phyloP scores from a whole-genome alignment of 2,113 vertebrate species.

The Burhinus oedicnemus region DNA sequence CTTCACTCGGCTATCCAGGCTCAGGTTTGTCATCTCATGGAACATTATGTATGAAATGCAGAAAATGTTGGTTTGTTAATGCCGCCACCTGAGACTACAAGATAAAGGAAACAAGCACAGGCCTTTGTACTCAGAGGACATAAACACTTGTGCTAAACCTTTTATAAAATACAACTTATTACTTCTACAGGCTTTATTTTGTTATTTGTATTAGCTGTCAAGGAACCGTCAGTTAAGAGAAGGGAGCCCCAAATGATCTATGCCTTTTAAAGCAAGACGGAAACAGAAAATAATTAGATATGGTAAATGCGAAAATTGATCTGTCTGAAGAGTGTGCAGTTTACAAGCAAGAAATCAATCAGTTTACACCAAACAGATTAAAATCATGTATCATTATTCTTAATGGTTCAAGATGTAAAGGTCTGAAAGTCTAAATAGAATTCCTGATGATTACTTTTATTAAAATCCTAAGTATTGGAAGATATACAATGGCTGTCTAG shows the following conservation, averaged over 20 bases:
- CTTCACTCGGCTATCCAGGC: neutral
- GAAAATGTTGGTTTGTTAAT: constrained; percentile 51
- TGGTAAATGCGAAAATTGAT: constrained; percentile 74
- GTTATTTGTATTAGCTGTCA: constrained; percentile 59
- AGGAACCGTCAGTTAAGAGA: constrained; percentile 25
- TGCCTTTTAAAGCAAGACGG: constrained; percentile 47
- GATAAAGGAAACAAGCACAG: constrained; percentile 33
- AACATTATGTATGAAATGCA: constrained; percentile 51
- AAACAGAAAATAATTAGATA: constrained; percentile 73
- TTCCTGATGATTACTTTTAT: constrained; percentile 61
- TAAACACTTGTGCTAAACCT: constrained; percentile 29
- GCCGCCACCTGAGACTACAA: neutral
- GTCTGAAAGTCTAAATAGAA: constrained; percentile 68
- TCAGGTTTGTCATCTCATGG: constrained; percentile 34
- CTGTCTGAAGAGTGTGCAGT: constrained; percentile 64
- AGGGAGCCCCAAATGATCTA: constrained; percentile 21
- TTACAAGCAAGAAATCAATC: constrained; percentile 74
- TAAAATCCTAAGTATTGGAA: constrained; percentile 60
- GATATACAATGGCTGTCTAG: constrained; percentile 22
- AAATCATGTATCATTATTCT: constrained; percentile 74
- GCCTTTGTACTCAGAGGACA: constrained; percentile 26
- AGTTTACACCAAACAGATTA: constrained; percentile 72
- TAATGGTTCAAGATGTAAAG: constrained; percentile 66
- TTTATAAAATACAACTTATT: constrained; percentile 48
- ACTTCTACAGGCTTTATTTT: constrained; percentile 37